A percentile compares a stretch with the other conserved stretches of the same genome.
Evolutionary conservation across 2,797 vertebrate species (phyloP).

Genomic region (Somateria mollissima): DNA sequence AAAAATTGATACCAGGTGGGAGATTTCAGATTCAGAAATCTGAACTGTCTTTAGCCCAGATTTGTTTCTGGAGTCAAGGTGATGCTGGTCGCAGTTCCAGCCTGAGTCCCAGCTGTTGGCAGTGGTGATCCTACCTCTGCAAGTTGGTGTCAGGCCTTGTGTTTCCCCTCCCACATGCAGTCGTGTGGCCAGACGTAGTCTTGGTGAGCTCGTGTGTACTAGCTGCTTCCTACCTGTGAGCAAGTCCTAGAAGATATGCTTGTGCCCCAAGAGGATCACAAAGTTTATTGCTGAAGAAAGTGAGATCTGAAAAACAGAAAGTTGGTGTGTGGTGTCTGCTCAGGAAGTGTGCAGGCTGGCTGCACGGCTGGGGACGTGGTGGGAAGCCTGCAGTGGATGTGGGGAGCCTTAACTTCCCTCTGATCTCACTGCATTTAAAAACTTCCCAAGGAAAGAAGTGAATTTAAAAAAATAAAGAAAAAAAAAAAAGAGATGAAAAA

Average conservation of each 20-base stretch:
- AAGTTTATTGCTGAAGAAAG: neutral
- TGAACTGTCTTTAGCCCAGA: neutral
- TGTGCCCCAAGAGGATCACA: neutral
- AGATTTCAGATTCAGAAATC: neutral
- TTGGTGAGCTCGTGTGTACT: neutral
- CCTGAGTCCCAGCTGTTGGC: neutral
- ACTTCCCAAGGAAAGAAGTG: neutral
- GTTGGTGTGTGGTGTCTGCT: neutral
- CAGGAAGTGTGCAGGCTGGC: neutral
- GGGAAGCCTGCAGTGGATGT: neutral
- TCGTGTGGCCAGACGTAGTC: neutral
- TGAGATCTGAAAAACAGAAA: neutral
- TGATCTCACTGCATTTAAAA: neutral
- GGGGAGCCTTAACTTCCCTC: neutral
- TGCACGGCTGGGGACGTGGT: fast-evolving
- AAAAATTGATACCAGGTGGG: neutral
- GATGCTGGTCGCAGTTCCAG: neutral
- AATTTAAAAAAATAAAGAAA: neutral
- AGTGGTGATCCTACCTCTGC: neutral
- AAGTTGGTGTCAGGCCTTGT: neutral
- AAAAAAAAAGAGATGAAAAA: neutral
- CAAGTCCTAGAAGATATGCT: neutral
- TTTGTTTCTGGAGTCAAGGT: neutral
- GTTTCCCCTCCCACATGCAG: neutral
- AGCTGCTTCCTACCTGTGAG: neutral